Evolutionary conservation across 2,888 invertebrate species (phyloP).

Genomic region (Lymantria dispar): DNA sequence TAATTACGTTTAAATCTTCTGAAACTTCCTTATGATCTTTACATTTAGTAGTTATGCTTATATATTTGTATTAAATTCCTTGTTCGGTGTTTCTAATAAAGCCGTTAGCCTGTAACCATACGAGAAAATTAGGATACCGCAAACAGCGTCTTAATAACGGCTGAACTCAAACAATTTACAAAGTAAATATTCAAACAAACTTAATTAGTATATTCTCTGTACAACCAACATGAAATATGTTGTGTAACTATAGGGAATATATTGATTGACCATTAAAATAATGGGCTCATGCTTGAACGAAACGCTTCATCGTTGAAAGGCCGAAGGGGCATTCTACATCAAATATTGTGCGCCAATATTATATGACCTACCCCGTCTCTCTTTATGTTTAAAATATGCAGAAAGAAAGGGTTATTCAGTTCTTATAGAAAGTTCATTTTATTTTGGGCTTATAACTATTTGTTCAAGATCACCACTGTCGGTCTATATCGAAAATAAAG

Average conservation of each 20-base stretch:
- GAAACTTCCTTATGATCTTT: constrained; percentile 14
- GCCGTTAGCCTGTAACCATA: constrained; percentile 33
- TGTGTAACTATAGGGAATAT: constrained; percentile 63
- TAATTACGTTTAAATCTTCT: neutral
- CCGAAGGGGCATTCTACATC: constrained; percentile 56
- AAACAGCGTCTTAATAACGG: constrained; percentile 66
- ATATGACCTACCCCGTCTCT: constrained; percentile 19
- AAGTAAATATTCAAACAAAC: constrained; percentile 74
- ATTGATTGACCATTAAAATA: constrained; percentile 76
- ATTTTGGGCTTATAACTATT: constrained; percentile 49
- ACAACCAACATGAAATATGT: constrained; percentile 59
- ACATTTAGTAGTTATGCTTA: constrained; percentile 11
- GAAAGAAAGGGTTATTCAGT: constrained; percentile 15
- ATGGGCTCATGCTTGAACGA: constrained; percentile 63
- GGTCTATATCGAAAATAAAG: constrained; percentile 57
- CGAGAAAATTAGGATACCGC: constrained; percentile 51
- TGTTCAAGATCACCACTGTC: constrained; percentile 54
- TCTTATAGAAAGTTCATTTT: constrained; percentile 32
- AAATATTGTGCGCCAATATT: constrained; percentile 38
- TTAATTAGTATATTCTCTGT: constrained; percentile 67
- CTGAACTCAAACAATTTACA: constrained; percentile 71
- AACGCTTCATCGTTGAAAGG: constrained; percentile 53
- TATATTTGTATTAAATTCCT: constrained; percentile 14
- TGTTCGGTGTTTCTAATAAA: constrained; percentile 18
- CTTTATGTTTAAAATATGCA: constrained; percentile 17